These are phyloP conservation scores for Tanypteryx hageni DNA, from an alignment of 2,888 invertebrate species.

Conservation along the genomic window DNA sequence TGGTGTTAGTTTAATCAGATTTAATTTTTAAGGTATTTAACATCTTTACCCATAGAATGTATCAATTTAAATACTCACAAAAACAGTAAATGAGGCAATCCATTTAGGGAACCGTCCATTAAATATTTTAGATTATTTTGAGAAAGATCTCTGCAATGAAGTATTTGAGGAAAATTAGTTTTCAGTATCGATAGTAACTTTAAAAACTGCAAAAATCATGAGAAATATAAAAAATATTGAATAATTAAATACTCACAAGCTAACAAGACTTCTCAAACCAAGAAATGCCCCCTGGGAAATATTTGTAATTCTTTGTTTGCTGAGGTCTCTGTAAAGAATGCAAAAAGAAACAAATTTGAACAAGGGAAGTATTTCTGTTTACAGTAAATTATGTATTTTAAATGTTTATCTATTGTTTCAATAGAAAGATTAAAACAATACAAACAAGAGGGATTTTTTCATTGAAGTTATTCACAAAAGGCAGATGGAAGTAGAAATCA, in stretches of 20 bases:
- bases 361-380: no score
- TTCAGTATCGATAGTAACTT: background rate
- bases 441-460: no score
- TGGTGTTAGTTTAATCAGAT: background rate
- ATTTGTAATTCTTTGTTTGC: conserved; percentile 54
- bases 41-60: background rate
- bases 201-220: background rate
- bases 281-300: conserved; percentile 69
- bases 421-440: no score
- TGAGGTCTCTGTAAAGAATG: conserved; percentile 46
- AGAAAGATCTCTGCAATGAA: conserved; percentile 51
- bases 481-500: no score
- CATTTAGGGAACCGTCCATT: conserved; percentile 63
- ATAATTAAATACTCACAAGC: conserved; percentile 33
- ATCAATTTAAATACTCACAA: conserved; percentile 68
- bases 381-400: no score
- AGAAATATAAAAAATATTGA: background rate
- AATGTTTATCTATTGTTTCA: no score
- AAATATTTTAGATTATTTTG: conserved; percentile 62
- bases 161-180: background rate
- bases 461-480: no score
- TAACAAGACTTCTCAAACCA: conserved; percentile 70
- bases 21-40: background rate
- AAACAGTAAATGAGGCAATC: conserved; percentile 53
- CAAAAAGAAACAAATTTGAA: no score